Evolutionary conservation across 2,113 vertebrate genomes (phyloP), one percentile per base, ranked within the genome.

Genomic region (Malurus cyaneus): DNA sequence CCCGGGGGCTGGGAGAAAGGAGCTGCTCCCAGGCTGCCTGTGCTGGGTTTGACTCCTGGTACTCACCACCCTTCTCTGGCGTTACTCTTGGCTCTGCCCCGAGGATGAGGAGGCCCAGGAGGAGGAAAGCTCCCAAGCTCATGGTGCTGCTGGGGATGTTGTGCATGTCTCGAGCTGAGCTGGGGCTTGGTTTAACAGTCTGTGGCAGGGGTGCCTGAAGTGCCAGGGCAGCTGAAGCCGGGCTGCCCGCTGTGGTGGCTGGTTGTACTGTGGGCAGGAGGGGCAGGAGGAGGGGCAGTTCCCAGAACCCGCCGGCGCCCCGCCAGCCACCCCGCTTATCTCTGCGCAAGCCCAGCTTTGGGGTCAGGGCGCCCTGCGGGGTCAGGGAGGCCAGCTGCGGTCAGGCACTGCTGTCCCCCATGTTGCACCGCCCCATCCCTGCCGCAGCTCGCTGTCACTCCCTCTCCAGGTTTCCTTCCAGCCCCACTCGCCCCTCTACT

Each of bases 221-320:
- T 29, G 41, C 11, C 3, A 11, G 62, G 69, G 60, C 52, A 36
- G 65, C 34, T 36, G 73, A 32, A 65, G 59, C 16, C 2, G 4
- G 11, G 71, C 26, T 80, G 86, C 21, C 1, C 14, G 74, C 47
- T 0, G 25, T 61, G 59, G 25, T n/a, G 66, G 31, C 11, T 36
- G 70, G 29, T 25, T 2, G 31, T 85, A 65, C 56, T 5, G 0
- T 0, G 9, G 61, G 52, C 82, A 80, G 86, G 60, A 89, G 71
- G 79, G 67, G 36, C 88, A 85, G 92, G 84, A 93, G 94, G 95
- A 94, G 88, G 91, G 59, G 76, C 88, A 80, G 53, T 96, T 96
- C 96, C 80, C 60, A 94, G 94, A 96, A 92, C 16, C 18, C 0
- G 0, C 49, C 0, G 36, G 76, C 2, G 3, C 49, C 80, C 72